Evolutionary conservation across 2,113 vertebrate genomes (phyloP).

Genomic region (Gulo gulo): DNA sequence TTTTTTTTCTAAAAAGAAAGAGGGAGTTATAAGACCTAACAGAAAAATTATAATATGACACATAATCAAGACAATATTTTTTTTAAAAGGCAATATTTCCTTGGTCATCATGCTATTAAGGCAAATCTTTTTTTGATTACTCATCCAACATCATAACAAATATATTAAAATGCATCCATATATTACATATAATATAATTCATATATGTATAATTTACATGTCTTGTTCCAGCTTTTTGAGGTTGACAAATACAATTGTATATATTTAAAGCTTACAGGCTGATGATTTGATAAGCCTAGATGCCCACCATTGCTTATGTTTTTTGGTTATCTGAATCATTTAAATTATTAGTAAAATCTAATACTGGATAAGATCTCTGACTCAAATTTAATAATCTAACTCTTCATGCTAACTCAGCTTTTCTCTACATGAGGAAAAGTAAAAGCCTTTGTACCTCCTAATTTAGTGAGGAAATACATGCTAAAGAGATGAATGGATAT

Average conservation of each 20-base stretch:
- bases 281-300: not conserved
- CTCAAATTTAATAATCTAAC: not conserved
- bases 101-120: not conserved
- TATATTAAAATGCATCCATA: not conserved
- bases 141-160: not conserved
- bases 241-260: not conserved
- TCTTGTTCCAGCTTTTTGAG: not conserved
- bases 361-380: not conserved
- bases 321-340: not conserved
- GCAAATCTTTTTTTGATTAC: not conserved
- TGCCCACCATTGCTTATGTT: not conserved
- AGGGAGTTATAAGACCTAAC: not conserved
- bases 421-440: not conserved
- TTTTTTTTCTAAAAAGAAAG: not conserved
- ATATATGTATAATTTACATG: not conserved
- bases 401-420: not conserved
- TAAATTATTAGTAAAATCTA: not conserved
- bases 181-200: not conserved
- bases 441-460: not conserved
- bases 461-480: not conserved
- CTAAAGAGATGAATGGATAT: not conserved
- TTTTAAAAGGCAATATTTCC: not conserved
- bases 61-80: not conserved
- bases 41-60: not conserved
- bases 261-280: not conserved